phyloP scores from a whole-genome alignment of 2,113 vertebrate genomes.

The Petaurus breviceps region DNA sequence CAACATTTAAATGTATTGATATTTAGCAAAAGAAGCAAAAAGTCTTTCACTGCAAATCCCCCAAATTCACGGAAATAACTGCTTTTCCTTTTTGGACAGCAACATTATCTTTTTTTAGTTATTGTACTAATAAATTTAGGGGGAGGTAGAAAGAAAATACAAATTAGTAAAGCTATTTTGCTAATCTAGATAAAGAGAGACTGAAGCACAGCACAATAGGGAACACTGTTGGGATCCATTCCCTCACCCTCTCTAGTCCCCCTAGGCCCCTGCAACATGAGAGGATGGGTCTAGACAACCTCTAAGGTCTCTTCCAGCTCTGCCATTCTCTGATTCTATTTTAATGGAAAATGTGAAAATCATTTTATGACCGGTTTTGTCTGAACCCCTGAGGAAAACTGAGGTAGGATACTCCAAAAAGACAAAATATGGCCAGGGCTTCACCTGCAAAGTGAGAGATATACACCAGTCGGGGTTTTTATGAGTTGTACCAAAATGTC shows the following conservation, averaged over 20 bases:
- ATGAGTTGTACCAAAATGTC: slow-evolving; percentile 61
- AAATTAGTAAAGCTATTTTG: slow-evolving; percentile 42
- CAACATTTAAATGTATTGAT: slow-evolving; percentile 43
- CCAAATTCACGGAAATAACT: slow-evolving; percentile 27
- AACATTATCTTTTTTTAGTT: slow-evolving; percentile 31
- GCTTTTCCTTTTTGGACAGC: not conserved
- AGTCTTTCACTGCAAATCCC: not conserved
- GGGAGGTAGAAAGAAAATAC: slow-evolving; percentile 6
- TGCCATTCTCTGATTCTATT: not conserved
- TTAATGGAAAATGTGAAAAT: slow-evolving; percentile 34
- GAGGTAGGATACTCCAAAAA: slow-evolving; percentile 22
- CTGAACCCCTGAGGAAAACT: slow-evolving; percentile 25
- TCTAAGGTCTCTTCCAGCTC: not conserved
- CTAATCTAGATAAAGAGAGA: not conserved
- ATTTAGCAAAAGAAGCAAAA: slow-evolving; percentile 12
- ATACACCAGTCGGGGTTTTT: not conserved
- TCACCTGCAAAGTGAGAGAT: slow-evolving; percentile 45
- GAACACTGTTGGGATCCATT: not conserved
- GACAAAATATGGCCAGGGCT: slow-evolving; percentile 32
- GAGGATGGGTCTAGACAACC: not conserved
- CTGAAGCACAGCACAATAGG: not conserved
- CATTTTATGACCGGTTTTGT: slow-evolving; percentile 21
- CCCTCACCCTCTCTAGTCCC: not conserved
- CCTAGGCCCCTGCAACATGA: not conserved
- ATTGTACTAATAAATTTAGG: slow-evolving; percentile 15